A percentile compares a stretch with the other conserved stretches of the same genome.
Evolutionary conservation across 1,140 invertebrate species (phyloP).

Genomic region (Polypedilum pembai): DNA sequence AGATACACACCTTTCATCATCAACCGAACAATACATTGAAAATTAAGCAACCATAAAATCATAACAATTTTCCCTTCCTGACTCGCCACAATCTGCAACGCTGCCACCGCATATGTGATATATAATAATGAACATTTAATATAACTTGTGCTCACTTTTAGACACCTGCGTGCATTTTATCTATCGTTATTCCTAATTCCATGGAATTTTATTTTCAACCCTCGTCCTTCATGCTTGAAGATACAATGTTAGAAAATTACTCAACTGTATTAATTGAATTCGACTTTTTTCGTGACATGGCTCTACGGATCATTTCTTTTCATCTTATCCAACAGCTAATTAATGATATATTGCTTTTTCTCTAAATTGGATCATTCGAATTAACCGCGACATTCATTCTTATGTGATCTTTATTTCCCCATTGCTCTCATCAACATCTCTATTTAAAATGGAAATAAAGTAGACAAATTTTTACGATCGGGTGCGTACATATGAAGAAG

Average conservation of each 20-base stretch:
- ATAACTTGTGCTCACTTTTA: slow-evolving; percentile 20
- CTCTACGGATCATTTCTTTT: not conserved
- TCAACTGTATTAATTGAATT: not conserved
- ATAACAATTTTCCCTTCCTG: not conserved
- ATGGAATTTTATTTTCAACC: no score
- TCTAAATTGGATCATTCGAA: not conserved
- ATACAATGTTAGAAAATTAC: not conserved
- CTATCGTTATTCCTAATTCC: not conserved
- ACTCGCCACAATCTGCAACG: not conserved
- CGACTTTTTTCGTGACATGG: not conserved
- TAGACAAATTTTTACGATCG: slow-evolving; percentile 24
- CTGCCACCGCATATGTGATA: not conserved
- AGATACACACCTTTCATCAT: no score
- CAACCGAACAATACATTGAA: not conserved
- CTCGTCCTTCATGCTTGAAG: no score
- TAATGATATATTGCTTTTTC: not conserved
- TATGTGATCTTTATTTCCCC: no score
- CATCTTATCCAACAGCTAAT: not conserved
- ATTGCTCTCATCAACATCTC: not conserved
- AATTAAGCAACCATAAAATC: slow-evolving; percentile 28
- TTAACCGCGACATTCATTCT: not conserved
- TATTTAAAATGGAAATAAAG: slow-evolving; percentile 13
- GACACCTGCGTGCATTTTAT: slow-evolving; percentile 11
- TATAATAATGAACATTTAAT: slow-evolving; percentile 24
- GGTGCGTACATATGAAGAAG: not conserved